Evolutionary conservation across 2,888 invertebrate genomes (phyloP).

Genomic region (Lobophora halterata): DNA sequence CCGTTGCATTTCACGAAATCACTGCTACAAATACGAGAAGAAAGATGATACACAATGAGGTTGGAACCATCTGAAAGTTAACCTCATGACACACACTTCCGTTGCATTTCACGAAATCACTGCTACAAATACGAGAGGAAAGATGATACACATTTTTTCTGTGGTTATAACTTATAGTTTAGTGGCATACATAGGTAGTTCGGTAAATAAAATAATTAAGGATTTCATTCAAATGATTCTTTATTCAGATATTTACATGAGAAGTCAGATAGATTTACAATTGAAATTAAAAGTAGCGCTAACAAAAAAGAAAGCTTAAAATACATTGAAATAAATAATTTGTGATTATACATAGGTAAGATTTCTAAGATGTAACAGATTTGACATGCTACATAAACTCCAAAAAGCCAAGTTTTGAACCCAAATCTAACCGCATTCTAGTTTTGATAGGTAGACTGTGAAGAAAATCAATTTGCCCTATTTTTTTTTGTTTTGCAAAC

Average conservation of each 20-base stretch:
- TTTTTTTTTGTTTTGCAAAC: neutral
- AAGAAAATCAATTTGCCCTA: neutral
- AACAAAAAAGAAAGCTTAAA: conserved; percentile 19
- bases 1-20: no score
- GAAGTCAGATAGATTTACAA: conserved; percentile 69
- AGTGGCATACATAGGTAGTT: no score
- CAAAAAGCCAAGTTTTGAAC: neutral
- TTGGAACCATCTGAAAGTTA: no score
- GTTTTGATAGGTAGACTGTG: neutral
- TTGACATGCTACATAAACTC: neutral
- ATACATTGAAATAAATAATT: conserved; percentile 25
- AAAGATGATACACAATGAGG: no score
- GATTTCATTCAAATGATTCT: conserved; percentile 60
- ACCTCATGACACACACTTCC: no score
- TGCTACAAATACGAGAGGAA: no score
- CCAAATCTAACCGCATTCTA: conserved; percentile 6
- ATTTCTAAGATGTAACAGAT: neutral
- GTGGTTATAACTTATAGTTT: no score
- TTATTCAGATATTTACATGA: conserved; percentile 75
- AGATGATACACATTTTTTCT: no score
- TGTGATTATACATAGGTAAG: conserved; percentile 6
- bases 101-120: no score
- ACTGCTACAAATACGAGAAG: no score
- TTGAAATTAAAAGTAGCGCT: conserved; percentile 48
- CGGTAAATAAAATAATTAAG: conserved; percentile 26